Evolutionary conservation across 1,140 invertebrate species (phyloP).

Genomic region (Scaptomyza hsui): DNA sequence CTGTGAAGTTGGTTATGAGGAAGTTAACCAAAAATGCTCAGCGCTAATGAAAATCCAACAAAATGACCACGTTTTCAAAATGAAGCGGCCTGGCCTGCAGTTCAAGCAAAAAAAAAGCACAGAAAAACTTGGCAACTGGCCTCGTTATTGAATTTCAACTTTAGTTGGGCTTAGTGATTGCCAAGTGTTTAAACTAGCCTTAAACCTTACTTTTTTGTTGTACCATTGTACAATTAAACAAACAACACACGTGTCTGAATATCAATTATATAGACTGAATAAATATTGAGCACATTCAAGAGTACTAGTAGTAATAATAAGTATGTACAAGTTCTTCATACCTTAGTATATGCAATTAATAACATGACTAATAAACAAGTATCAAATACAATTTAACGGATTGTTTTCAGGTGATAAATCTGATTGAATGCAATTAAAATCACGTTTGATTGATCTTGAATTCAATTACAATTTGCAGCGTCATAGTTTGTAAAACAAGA

Average conservation of each 20-base stretch:
- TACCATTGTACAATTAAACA: slow-evolving; percentile 16
- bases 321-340: too few relatives aligned
- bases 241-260: slow-evolving; percentile 16
- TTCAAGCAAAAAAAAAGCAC: slow-evolving; percentile 19
- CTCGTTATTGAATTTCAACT: slow-evolving; percentile 74
- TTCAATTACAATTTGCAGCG: slow-evolving; percentile 4
- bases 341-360: background rate
- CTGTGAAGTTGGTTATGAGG: slow-evolving; percentile 8
- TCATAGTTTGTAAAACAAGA: slow-evolving; percentile 4
- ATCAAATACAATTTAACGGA: background rate
- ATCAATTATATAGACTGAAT: slow-evolving; percentile 23
- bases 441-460: slow-evolving; percentile 1
- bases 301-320: background rate
- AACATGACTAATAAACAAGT: background rate
- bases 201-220: slow-evolving; percentile 2
- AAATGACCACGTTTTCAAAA: slow-evolving; percentile 1
- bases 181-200: slow-evolving; percentile 4
- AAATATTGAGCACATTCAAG: slow-evolving; percentile 6
- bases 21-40: slow-evolving; percentile 18
- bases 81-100: slow-evolving; percentile 18
- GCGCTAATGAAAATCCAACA: slow-evolving; percentile 35
- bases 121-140: slow-evolving; percentile 32
- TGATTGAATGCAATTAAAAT: background rate
- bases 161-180: slow-evolving; percentile 24
- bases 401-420: background rate